Evolutionary conservation across 2,888 invertebrate species (phyloP).

Genomic region (Brenthis ino): DNA sequence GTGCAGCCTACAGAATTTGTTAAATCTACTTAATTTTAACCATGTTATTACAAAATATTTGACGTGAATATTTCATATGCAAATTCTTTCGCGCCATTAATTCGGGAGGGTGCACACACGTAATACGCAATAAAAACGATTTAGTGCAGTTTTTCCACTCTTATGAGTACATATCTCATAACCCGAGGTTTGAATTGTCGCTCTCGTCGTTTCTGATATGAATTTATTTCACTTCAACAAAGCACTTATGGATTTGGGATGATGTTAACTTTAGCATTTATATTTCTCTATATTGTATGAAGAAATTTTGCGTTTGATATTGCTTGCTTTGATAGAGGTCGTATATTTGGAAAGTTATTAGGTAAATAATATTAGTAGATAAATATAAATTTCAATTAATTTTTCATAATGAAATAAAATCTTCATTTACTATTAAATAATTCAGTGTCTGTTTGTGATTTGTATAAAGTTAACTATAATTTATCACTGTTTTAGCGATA

Average conservation of each 20-base stretch:
- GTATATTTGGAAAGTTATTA: no score
- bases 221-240: slow-evolving; percentile 16
- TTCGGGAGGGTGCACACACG: slow-evolving; percentile 51
- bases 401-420: no score
- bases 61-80: slow-evolving; percentile 56
- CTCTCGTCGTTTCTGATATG: slow-evolving; percentile 14
- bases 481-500: no score
- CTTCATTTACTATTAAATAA: no score
- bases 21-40: slow-evolving; percentile 11
- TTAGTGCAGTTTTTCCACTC: slow-evolving; percentile 70
- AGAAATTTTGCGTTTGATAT: no score
- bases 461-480: no score
- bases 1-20: not conserved
- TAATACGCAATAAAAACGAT: slow-evolving; percentile 76
- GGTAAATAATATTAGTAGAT: no score
- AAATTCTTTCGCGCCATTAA: slow-evolving; percentile 66
- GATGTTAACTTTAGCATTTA: not conserved
- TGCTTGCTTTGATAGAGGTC: no score
- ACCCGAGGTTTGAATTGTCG: slow-evolving; percentile 15
- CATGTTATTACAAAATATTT: slow-evolving; percentile 35
- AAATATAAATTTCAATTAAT: no score
- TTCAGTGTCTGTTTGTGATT: no score
- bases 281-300: not conserved
- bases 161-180: slow-evolving; percentile 44
- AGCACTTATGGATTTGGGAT: not conserved